Conservation (phyloP, 1,140 invertebrate species). For the Vanessa tameamea region DNA sequence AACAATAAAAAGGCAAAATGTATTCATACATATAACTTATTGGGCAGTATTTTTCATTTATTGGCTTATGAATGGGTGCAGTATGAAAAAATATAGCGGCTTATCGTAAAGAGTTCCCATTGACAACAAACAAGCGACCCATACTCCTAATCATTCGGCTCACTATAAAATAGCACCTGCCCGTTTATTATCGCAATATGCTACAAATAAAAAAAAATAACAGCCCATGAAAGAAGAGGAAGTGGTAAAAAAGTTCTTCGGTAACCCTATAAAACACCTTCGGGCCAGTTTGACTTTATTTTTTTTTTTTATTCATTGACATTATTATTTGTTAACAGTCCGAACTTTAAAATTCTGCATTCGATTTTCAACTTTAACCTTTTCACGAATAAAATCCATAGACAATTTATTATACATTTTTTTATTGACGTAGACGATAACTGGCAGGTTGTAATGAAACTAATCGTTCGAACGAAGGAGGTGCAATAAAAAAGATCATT, state of each 20-base stretch:
- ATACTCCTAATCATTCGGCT: conserved; percentile 60
- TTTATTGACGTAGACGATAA: conserved; percentile 36
- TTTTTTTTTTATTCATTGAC: conserved; percentile 63
- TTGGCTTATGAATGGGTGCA: conserved; percentile 17
- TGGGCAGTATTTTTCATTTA: background rate
- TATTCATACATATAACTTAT: too few species aligned
- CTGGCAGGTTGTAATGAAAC: conserved; percentile 51
- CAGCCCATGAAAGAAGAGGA: conserved; percentile 60
- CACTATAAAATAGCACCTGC: conserved; percentile 59
- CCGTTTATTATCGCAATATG: conserved; percentile 63
- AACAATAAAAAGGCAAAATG: background rate
- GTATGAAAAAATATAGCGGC: conserved; percentile 47
- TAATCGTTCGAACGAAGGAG: conserved; percentile 45
- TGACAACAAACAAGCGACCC: conserved; percentile 53
- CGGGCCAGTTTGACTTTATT: conserved; percentile 32
- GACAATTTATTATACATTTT: conserved; percentile 36
- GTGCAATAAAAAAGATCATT: conserved; percentile 54
- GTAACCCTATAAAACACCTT: conserved; percentile 57
- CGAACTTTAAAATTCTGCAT: conserved; percentile 30
- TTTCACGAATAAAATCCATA: conserved; percentile 38
- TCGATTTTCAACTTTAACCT: conserved; percentile 52
- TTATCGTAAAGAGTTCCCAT: conserved; percentile 47
- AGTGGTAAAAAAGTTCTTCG: conserved; percentile 58
- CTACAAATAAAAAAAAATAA: conserved; percentile 19
- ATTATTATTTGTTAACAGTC: conserved; percentile 42